These are phyloP conservation scores for Latrodectus geometricus DNA, from an alignment of 1,140 invertebrate genomes.

Conservation along the genomic window DNA sequence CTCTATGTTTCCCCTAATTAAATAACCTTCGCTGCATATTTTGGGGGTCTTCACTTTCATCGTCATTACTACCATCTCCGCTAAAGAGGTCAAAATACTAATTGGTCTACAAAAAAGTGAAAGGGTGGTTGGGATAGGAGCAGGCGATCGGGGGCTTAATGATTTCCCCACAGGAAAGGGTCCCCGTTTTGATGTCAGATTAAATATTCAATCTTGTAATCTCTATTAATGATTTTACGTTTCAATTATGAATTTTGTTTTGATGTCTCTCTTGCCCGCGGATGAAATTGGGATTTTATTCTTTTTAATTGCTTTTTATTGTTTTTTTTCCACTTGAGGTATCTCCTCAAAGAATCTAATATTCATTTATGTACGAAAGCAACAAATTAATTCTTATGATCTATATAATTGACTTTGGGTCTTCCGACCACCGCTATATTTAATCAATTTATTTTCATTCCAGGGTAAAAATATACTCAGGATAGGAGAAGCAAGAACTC, in stretches of 20 bases:
- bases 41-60: constrained; percentile 24
- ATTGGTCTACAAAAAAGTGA: constrained; percentile 29
- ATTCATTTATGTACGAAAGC: constrained; percentile 50
- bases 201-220: constrained; percentile 56
- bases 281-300: background rate
- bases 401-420: constrained; percentile 42
- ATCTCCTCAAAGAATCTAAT: constrained; percentile 21
- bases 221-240: constrained; percentile 51
- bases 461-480: background rate
- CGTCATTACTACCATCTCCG: constrained; percentile 2
- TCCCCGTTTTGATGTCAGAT: constrained; percentile 25
- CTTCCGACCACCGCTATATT: constrained; percentile 1
- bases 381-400: constrained; percentile 52
- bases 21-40: constrained; percentile 56
- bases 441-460: constrained; percentile 47
- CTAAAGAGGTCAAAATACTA: constrained; percentile 52
- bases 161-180: constrained; percentile 20
- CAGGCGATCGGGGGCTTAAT: background rate
- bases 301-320: background rate
- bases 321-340: constrained; percentile 7
- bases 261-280: constrained; percentile 2
- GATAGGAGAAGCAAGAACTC: too few species aligned
- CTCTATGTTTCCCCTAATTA: constrained; percentile 45
- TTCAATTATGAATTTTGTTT: constrained; percentile 52
- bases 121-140: background rate